Base-by-base conservation (phyloP, 2,888 invertebrate species). In the Halictus quadricinctus region DNA sequence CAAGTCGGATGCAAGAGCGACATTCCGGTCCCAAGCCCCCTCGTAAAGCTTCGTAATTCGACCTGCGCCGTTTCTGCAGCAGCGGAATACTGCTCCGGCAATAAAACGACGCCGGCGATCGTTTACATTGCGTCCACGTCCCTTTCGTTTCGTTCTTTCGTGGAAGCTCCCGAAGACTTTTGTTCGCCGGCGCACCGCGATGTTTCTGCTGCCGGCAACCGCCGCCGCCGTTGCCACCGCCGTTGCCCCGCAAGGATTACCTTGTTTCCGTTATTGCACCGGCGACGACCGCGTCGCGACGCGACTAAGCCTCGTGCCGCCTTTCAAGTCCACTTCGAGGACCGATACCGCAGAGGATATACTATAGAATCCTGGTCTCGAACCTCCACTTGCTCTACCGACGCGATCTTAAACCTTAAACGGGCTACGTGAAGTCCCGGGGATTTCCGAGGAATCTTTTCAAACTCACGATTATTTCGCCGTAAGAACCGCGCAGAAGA, bases 121-220 rank as follows among this genome's bases (percentile, higher is more conserved):
- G 86, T 88, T 88, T 88, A 77, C 87, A 88, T 88, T 87, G 82
- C 87, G 85, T 88, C 81, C 88, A 88, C 87, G 87, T 88, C 74
- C 78, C 78, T 58, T 83, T 79, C 79, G 36, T 80, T 79, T 79
- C 75, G 60, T 81, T 85, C 69, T 50, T 82, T 84, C 84, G 86
- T 75, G 77, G 75, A 75, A 77, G 81, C 78, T 46, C 76, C 79
- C 41, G 72, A 80, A 75, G 58, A 84, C 81, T 79, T 83, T 86
- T 81, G 83, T 80, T 66, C 74, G 46, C 66, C 58, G 58, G 64
- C 36, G 66, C 80, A 18, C 41, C 21, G 69, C 43, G 21, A 41
- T 18, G 66, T 66, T 66, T 36, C 66, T 66, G 66, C 36, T 29
- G 66, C 66, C 29, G 36, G 8, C 36, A 21, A 21, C 21, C 46